Evolutionary conservation across 2,113 vertebrate genomes (phyloP).

Genomic region (Dasyurus viverrinus): DNA sequence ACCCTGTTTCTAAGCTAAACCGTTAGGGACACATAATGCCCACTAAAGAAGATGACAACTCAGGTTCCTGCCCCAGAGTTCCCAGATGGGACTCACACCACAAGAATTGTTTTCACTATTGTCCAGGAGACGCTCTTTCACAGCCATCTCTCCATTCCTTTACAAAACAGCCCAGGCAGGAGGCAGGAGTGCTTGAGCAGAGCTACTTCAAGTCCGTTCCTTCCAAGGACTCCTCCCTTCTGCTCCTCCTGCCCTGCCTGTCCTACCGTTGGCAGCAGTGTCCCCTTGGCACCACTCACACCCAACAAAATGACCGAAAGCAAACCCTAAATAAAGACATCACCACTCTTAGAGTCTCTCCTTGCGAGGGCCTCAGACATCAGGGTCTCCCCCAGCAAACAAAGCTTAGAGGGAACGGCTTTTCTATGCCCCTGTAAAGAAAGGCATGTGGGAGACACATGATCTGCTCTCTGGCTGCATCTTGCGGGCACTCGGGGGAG

Average conservation of each 20-base stretch:
- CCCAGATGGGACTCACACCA: slow-evolving; percentile 22
- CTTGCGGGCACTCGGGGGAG: slow-evolving; percentile 48
- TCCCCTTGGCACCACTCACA: background rate
- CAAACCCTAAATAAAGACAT: background rate
- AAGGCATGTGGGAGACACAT: slow-evolving; percentile 18
- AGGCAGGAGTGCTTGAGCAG: slow-evolving; percentile 25
- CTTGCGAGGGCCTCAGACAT: slow-evolving; percentile 21
- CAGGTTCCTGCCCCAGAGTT: background rate
- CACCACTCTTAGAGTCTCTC: slow-evolving; percentile 1
- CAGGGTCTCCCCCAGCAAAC: slow-evolving; percentile 20
- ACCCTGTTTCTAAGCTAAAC: slow-evolving; percentile 57
- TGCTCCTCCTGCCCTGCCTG: background rate
- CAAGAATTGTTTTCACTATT: slow-evolving; percentile 26
- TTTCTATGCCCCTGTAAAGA: slow-evolving; percentile 32
- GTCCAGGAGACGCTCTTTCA: slow-evolving; percentile 25
- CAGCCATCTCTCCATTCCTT: slow-evolving; percentile 44
- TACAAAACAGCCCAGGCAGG: slow-evolving; percentile 4
- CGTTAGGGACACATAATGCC: slow-evolving; percentile 12
- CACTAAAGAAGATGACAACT: slow-evolving; percentile 3
- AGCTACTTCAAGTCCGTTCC: slow-evolving; percentile 3
- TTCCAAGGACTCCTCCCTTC: slow-evolving; percentile 22
- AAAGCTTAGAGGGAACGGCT: slow-evolving; percentile 32
- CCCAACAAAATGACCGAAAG: background rate
- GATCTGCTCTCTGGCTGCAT: slow-evolving; percentile 49
- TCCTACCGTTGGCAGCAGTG: background rate